A percentile compares a stretch with the other conserved stretches of the same genome.
Evolutionary conservation across 2,888 invertebrate genomes (phyloP).

Genomic region (Glyphotaelius pellucidus): DNA sequence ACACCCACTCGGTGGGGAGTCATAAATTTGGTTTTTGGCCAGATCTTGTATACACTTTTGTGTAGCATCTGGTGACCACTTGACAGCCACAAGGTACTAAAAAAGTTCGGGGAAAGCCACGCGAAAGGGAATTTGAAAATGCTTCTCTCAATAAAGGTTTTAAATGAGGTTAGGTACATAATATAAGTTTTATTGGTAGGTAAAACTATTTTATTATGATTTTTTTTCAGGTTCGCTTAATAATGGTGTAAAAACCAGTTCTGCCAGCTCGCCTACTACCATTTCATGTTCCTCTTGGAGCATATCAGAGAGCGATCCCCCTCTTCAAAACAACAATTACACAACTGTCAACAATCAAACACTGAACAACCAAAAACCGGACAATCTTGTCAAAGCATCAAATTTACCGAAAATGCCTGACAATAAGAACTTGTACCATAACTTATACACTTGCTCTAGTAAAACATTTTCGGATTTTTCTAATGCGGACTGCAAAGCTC

Average conservation of each 20-base stretch:
- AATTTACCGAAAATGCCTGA: neutral
- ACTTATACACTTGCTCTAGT: conserved; percentile 58
- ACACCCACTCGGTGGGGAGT: no score
- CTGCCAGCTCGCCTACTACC: conserved; percentile 48
- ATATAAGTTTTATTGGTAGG: no score
- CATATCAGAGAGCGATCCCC: conserved; percentile 39
- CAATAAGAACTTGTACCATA: conserved; percentile 10
- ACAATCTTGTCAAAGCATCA: conserved; percentile 7
- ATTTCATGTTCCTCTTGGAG: conserved; percentile 60
- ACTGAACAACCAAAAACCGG: conserved; percentile 6
- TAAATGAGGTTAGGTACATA: no score
- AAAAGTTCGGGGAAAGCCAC: no score
- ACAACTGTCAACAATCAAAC: conserved; percentile 10
- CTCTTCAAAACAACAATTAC: neutral
- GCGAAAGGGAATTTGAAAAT: no score
- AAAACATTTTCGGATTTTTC: conserved; percentile 64
- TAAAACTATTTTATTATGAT: no score
- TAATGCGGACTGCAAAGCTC: neutral
- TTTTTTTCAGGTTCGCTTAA: conserved; percentile 43
- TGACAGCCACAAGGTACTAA: no score
- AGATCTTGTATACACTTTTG: no score
- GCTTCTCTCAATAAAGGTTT: no score
- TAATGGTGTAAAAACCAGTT: neutral
- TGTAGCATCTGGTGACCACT: no score
- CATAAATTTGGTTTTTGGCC: no score